Conservation (phyloP, 2,797 vertebrate genomes). For the Pachyuromys duprasi region DNA sequence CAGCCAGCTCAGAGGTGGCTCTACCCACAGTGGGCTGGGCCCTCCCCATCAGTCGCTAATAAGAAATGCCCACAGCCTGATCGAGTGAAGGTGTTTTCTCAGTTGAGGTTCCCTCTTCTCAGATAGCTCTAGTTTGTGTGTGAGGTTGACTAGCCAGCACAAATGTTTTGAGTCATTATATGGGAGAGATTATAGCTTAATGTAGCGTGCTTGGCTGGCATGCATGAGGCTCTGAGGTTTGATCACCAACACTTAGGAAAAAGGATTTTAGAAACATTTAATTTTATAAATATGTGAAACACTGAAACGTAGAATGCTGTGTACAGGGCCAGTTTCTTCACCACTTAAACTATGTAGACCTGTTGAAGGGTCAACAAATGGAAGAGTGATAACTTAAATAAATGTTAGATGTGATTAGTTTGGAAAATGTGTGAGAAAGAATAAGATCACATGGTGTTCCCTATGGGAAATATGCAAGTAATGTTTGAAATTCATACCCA, state of each 20-base stretch:
- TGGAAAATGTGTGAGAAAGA: slow-evolving; percentile 13
- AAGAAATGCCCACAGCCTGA: background rate
- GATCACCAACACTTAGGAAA: background rate
- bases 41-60: background rate
- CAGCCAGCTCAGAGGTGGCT: background rate
- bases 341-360: background rate
- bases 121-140: background rate
- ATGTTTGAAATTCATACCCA: background rate
- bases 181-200: background rate
- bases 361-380: background rate
- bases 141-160: background rate
- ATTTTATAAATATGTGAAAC: slow-evolving; percentile 12
- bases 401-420: slow-evolving; percentile 10
- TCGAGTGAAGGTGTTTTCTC: background rate
- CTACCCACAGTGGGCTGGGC: background rate
- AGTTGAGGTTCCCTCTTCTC: background rate
- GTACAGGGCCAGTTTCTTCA: background rate
- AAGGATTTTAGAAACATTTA: slow-evolving; percentile 20
- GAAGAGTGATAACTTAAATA: background rate
- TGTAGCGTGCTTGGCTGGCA: background rate
- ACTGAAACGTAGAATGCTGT: background rate
- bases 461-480: background rate
- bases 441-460: slow-evolving; percentile 1
- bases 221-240: background rate
- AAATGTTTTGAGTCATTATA: background rate